phyloP scores from a whole-genome alignment of 2,888 invertebrate species.

The Hirtodrosophila cameraria region DNA sequence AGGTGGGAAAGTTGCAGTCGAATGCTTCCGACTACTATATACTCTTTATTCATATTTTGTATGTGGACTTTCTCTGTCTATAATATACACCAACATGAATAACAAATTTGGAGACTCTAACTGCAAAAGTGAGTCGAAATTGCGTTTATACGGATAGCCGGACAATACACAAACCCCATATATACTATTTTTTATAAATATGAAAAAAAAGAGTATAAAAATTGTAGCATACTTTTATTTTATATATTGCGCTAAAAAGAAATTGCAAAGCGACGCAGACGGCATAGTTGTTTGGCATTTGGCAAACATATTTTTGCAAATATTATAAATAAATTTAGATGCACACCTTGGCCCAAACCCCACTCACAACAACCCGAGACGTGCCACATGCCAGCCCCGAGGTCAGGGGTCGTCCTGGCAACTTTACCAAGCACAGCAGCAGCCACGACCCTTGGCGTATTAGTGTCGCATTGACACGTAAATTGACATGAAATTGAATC shows the following conservation, averaged over 20 bases:
- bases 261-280: slow-evolving; percentile 49
- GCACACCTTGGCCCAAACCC: slow-evolving; percentile 52
- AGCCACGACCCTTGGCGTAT: slow-evolving; percentile 73
- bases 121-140: too few relatives aligned
- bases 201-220: slow-evolving; percentile 18
- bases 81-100: too few relatives aligned
- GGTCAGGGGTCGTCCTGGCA: slow-evolving; percentile 49
- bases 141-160: too few relatives aligned
- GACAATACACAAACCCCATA: too few relatives aligned
- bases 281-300: slow-evolving; percentile 52
- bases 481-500: slow-evolving; percentile 85
- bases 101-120: too few relatives aligned
- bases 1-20: too few relatives aligned
- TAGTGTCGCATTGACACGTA: slow-evolving; percentile 84
- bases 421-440: slow-evolving; percentile 38
- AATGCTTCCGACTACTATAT: too few relatives aligned
- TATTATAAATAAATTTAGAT: slow-evolving; percentile 81
- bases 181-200: too few relatives aligned
- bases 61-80: too few relatives aligned
- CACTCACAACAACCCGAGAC: not conserved
- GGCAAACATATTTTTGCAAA: slow-evolving; percentile 75
- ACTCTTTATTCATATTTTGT: too few relatives aligned
- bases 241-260: slow-evolving; percentile 47
- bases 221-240: slow-evolving; percentile 54
- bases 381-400: slow-evolving; percentile 23